These are phyloP conservation scores for Eilema griseolum DNA, from an alignment of 2,888 invertebrate species.

Conservation along the genomic window DNA sequence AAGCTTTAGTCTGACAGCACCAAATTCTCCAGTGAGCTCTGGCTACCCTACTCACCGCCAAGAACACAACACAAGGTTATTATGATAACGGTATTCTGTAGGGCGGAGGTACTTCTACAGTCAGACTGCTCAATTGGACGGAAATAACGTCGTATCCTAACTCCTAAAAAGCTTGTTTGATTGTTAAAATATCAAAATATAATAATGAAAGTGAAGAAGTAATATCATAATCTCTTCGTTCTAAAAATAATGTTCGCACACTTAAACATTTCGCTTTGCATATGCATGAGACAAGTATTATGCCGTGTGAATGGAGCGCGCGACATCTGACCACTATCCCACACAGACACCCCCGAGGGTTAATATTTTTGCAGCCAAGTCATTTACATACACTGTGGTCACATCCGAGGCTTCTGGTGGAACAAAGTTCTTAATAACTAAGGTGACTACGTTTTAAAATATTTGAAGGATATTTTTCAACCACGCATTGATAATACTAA, in stretches of 20 bases:
- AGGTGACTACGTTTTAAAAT: conserved; percentile 28
- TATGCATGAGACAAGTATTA: conserved; percentile 45
- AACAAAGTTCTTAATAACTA: conserved; percentile 56
- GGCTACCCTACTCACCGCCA: too few relatives aligned
- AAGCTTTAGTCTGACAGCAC: too few relatives aligned
- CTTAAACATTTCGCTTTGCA: conserved; percentile 24
- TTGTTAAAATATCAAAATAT: too few relatives aligned
- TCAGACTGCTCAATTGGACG: too few relatives aligned
- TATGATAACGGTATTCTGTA: too few relatives aligned
- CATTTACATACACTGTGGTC: conserved; percentile 64
- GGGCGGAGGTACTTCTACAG: too few relatives aligned
- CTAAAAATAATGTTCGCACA: conserved; percentile 9
- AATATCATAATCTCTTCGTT: neutral
- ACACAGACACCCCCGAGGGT: conserved; percentile 43
- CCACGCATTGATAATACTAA: neutral
- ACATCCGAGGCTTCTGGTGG: conserved; percentile 54
- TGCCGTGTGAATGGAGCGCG: conserved; percentile 21
- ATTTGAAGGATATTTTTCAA: neutral
- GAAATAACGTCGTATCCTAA: too few relatives aligned
- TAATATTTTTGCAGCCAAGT: conserved; percentile 69
- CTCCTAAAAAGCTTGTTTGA: too few relatives aligned
- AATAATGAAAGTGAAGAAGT: neutral
- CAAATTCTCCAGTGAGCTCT: too few relatives aligned
- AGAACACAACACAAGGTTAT: too few relatives aligned
- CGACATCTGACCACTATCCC: conserved; percentile 38